Percentiles rank a stretch among this genome's conserved stretches.
Evolutionary conservation across 2,888 invertebrate species (phyloP).

Genomic region (Lobophora halterata): DNA sequence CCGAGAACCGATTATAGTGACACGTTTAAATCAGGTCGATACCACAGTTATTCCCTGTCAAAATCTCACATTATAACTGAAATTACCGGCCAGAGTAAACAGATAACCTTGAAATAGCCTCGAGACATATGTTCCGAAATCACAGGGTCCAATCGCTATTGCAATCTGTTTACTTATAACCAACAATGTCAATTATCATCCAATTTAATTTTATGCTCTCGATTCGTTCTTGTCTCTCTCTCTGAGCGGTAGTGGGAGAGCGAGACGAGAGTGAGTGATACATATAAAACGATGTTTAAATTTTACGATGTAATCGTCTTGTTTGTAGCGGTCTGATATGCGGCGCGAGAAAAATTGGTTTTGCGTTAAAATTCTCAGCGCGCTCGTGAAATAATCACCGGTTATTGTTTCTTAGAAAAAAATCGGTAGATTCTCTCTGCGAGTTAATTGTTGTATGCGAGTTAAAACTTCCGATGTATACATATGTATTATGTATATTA

Average conservation of each 20-base stretch:
- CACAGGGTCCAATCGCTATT: constrained; percentile 36
- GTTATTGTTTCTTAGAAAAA: constrained; percentile 40
- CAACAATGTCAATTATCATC: constrained; percentile 60
- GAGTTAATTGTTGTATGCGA: constrained; percentile 27
- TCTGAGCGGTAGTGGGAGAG: constrained; percentile 32
- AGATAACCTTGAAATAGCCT: constrained; percentile 34
- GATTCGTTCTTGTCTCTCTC: constrained; percentile 36
- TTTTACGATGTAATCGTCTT: constrained; percentile 58
- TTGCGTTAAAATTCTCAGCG: constrained; percentile 31
- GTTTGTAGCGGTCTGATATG: constrained; percentile 41
- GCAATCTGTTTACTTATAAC: constrained; percentile 60
- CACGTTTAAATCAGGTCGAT: constrained; percentile 54
- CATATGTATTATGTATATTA: no score
- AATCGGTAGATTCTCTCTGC: constrained; percentile 15
- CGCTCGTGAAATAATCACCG: constrained; percentile 32
- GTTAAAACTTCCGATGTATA: constrained; percentile 30
- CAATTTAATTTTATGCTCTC: constrained; percentile 57
- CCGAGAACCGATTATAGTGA: constrained; percentile 51
- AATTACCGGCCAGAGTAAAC: constrained; percentile 37
- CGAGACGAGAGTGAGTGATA: constrained; percentile 47
- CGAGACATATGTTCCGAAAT: constrained; percentile 46
- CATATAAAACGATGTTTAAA: constrained; percentile 62
- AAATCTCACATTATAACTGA: constrained; percentile 37
- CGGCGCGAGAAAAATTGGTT: constrained; percentile 36
- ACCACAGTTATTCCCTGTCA: constrained; percentile 31